Evolutionary conservation across 1,140 invertebrate genomes (phyloP).

Genomic region (Papilio polytes): DNA sequence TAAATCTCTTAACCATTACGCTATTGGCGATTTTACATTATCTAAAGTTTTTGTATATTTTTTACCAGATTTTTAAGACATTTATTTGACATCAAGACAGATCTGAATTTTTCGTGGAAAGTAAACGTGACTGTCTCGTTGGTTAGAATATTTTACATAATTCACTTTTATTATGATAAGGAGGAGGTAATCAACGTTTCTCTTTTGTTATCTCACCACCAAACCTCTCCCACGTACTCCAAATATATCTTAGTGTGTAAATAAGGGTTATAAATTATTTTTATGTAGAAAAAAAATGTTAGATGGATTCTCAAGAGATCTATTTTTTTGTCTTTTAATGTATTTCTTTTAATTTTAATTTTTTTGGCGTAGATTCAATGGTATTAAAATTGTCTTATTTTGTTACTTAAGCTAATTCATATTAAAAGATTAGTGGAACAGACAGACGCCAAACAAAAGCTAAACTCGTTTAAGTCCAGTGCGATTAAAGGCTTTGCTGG

Average conservation of each 20-base stretch:
- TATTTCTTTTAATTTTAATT: background rate
- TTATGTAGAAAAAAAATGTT: conserved; percentile 8
- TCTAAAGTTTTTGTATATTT: no score
- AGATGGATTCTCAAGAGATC: background rate
- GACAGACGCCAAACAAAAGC: conserved; percentile 30
- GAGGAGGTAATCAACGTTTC: conserved; percentile 33
- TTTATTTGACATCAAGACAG: background rate
- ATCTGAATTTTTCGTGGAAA: conserved; percentile 2
- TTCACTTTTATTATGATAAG: conserved; percentile 39
- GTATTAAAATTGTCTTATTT: background rate
- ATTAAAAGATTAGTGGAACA: conserved; percentile 18
- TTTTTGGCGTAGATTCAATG: no score
- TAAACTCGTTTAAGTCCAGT: conserved; percentile 28
- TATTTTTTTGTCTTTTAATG: background rate
- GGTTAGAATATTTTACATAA: conserved; percentile 30
- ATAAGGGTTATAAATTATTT: conserved; percentile 19
- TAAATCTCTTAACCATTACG: no score
- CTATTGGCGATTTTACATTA: no score
- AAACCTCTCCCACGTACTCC: conserved; percentile 16
- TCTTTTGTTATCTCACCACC: conserved; percentile 27
- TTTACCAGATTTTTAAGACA: background rate
- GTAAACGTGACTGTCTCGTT: conserved; percentile 1
- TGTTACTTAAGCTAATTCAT: background rate
- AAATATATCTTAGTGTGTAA: conserved; percentile 32
- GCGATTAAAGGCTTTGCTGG: conserved; percentile 24